Conservation (phyloP, 2,797 vertebrate species). For the Sebastes cheni region DNA sequence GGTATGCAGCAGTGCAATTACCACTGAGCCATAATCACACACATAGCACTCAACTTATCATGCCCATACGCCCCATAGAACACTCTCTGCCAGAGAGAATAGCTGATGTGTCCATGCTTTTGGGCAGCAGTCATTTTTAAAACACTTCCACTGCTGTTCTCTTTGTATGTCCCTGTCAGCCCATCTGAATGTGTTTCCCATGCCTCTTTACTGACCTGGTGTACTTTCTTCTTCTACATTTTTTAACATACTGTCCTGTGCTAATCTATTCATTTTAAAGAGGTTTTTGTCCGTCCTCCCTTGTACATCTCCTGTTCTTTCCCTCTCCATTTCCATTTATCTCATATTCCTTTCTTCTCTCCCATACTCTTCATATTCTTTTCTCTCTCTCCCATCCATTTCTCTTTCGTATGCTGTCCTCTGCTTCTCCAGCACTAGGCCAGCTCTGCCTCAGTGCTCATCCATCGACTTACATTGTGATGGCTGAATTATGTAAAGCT, state of each 20-base stretch:
- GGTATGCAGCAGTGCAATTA: conserved; percentile 76
- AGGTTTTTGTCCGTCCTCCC: background rate
- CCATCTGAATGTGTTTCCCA: background rate
- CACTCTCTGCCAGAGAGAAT: conserved; percentile 19
- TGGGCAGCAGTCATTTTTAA: conserved; percentile 20
- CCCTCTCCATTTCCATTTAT: background rate
- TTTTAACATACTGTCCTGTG: background rate
- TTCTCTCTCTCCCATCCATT: background rate
- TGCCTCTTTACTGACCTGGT: background rate
- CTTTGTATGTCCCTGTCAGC: background rate
- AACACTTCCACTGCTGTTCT: background rate
- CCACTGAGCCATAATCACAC: conserved; percentile 71
- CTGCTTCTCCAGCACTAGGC: conserved; percentile 7
- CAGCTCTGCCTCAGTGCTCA: conserved; percentile 31
- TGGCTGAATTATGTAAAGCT: conserved; percentile 74
- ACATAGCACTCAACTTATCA: conserved; percentile 54
- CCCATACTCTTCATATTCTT: background rate
- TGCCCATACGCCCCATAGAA: conserved; percentile 26
- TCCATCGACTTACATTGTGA: conserved; percentile 54
- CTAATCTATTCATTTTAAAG: background rate
- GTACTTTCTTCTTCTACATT: background rate
- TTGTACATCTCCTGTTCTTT: background rate
- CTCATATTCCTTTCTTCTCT: background rate
- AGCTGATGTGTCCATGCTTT: conserved; percentile 17
- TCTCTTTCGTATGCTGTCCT: conserved; percentile 2